phyloP scores from a whole-genome alignment of 2,888 invertebrate species.

The Lasiommata megera region DNA sequence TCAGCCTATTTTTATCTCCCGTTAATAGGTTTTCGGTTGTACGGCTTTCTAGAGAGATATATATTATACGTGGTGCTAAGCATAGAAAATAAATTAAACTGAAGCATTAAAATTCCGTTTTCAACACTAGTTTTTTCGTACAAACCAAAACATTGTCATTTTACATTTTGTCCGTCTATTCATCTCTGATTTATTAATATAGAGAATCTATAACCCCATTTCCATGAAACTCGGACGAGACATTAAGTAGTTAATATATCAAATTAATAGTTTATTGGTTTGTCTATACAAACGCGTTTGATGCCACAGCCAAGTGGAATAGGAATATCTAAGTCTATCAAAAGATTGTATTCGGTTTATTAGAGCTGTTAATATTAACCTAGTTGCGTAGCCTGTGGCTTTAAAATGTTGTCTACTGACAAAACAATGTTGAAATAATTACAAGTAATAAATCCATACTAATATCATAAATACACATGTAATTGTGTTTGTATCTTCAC shows the following conservation, averaged over 20 bases:
- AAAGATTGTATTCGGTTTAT: neutral
- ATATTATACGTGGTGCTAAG: no score
- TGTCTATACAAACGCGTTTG: constrained; percentile 9
- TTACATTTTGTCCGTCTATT: neutral
- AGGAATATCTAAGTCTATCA: neutral
- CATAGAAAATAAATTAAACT: no score
- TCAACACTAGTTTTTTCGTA: neutral
- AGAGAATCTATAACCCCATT: neutral
- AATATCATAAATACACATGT: no score
- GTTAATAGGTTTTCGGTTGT: no score
- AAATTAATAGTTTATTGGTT: constrained; percentile 9
- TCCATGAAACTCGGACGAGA: neutral
- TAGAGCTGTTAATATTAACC: neutral
- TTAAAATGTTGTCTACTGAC: no score
- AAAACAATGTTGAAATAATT: no score
- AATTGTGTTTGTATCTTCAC: no score
- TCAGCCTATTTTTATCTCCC: no score
- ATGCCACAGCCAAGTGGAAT: constrained; percentile 13
- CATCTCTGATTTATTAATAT: neutral
- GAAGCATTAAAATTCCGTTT: no score
- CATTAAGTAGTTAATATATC: constrained; percentile 3
- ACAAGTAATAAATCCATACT: no score
- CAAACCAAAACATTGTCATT: constrained; percentile 1
- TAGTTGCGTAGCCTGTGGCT: no score
- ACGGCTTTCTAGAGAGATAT: no score